Percentiles rank a stretch among this genome's conserved stretches.
Evolutionary conservation across 2,888 invertebrate species (phyloP).

Genomic region (Ligdia adustata): DNA sequence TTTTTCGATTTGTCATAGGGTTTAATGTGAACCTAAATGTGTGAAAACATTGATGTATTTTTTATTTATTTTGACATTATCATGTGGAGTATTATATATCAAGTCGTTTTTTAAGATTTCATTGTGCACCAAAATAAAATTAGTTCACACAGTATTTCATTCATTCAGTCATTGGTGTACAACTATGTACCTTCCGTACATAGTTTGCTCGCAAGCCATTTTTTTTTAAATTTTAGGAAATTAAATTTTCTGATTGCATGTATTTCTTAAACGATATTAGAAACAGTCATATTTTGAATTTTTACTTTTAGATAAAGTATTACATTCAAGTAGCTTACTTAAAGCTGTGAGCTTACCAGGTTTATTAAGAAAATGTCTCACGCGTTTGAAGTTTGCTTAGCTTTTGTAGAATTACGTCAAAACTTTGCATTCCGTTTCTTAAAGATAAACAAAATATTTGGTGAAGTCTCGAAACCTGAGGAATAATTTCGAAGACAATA

Average conservation of each 20-base stretch:
- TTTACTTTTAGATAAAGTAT: not conserved
- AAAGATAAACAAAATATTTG: slow-evolving; percentile 73
- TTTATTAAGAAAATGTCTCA: slow-evolving; percentile 15
- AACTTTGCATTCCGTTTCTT: slow-evolving; percentile 60
- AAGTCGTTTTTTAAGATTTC: not conserved
- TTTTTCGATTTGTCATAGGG: slow-evolving; percentile 56
- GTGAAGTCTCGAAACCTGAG: slow-evolving; percentile 65
- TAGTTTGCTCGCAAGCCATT: no score
- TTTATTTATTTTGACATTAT: slow-evolving; percentile 27
- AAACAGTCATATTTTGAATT: no score
- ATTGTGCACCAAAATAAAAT: no score
- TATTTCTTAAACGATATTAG: no score
- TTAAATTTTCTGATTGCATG: no score
- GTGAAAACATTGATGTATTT: slow-evolving; percentile 37
- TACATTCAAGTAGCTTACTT: slow-evolving; percentile 1
- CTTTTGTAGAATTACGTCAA: slow-evolving; percentile 56
- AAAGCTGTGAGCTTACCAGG: slow-evolving; percentile 6
- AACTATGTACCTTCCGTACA: no score
- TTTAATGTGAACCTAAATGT: slow-evolving; percentile 40
- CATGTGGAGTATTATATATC: slow-evolving; percentile 8
- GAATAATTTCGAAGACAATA: slow-evolving; percentile 79
- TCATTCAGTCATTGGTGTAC: no score
- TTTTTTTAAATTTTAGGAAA: no score
- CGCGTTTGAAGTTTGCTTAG: slow-evolving; percentile 45
- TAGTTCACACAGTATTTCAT: no score